These are phyloP conservation scores for Aphelinus atriplicis DNA, from an alignment of 1,140 invertebrate species.

Conservation along the genomic window DNA sequence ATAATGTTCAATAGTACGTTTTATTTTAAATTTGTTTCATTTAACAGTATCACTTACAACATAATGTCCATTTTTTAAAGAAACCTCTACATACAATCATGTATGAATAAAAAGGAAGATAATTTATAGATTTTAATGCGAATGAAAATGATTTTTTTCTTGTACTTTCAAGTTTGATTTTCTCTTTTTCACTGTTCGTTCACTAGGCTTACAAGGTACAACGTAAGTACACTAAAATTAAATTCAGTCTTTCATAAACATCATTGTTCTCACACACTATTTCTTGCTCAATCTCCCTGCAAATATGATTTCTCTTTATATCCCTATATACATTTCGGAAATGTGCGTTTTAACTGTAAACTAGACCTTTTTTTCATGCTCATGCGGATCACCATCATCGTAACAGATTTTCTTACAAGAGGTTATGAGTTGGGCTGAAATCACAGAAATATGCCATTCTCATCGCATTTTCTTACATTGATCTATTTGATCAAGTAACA, in stretches of 20 bases:
- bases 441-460: constrained; percentile 37
- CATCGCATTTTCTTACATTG: constrained; percentile 26
- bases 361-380: constrained; percentile 17
- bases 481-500: constrained; percentile 19
- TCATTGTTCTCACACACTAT: constrained; percentile 24
- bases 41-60: not conserved
- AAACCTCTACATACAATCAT: not conserved
- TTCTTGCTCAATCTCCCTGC: constrained; percentile 14
- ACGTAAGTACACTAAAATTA: constrained; percentile 33
- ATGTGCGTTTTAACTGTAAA: constrained; percentile 25
- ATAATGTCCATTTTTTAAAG: not conserved
- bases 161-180: constrained; percentile 6
- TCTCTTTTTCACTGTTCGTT: constrained; percentile 26
- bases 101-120: constrained; percentile 5
- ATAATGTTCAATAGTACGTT: not conserved
- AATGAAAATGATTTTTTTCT: constrained; percentile 1
- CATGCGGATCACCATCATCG: constrained; percentile 16
- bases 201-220: constrained; percentile 28
- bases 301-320: constrained; percentile 12
- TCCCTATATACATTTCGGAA: constrained; percentile 22
- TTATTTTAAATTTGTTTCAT: constrained; percentile 12
- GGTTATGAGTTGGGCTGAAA: constrained; percentile 24
- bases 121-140: constrained; percentile 16
- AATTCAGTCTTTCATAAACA: constrained; percentile 39
- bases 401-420: constrained; percentile 11